Percentiles rank a stretch among this genome's conserved stretches.
Evolutionary conservation across 2,888 invertebrate species (phyloP).

Genomic region (Agrochola lota): DNA sequence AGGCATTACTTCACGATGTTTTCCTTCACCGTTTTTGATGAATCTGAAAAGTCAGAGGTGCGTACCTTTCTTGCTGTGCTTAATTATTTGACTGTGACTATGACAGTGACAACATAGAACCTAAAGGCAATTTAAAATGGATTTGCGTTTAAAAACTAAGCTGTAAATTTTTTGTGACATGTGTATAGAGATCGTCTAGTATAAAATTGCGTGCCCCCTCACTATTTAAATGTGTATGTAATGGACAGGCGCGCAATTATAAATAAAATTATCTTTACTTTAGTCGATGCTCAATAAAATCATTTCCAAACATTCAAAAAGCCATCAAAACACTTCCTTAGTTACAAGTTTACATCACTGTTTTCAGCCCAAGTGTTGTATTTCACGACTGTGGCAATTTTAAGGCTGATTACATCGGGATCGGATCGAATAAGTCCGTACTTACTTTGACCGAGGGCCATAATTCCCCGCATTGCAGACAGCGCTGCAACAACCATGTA

Average conservation of each 20-base stretch:
- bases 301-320: background rate
- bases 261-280: background rate
- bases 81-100: too few relatives aligned
- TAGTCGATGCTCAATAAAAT: background rate
- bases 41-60: too few relatives aligned
- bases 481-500: constrained; percentile 75
- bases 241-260: too few relatives aligned
- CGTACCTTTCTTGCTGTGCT: background rate
- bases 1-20: too few relatives aligned
- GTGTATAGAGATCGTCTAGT: too few relatives aligned
- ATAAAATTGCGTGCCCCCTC: background rate
- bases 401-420: constrained; percentile 71
- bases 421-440: constrained; percentile 65
- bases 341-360: constrained; percentile 18
- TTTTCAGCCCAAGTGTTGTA: constrained; percentile 39
- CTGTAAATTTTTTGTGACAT: too few relatives aligned
- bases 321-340: constrained; percentile 3
- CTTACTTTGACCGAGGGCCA: constrained; percentile 77
- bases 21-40: too few relatives aligned
- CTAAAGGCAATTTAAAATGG: background rate
- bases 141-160: too few relatives aligned
- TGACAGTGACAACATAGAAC: background rate
- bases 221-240: background rate
- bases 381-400: constrained; percentile 57
- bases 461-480: constrained; percentile 85